Base-by-base conservation (phyloP, 2,888 invertebrate genomes). In the Euzetes globulus region DNA sequence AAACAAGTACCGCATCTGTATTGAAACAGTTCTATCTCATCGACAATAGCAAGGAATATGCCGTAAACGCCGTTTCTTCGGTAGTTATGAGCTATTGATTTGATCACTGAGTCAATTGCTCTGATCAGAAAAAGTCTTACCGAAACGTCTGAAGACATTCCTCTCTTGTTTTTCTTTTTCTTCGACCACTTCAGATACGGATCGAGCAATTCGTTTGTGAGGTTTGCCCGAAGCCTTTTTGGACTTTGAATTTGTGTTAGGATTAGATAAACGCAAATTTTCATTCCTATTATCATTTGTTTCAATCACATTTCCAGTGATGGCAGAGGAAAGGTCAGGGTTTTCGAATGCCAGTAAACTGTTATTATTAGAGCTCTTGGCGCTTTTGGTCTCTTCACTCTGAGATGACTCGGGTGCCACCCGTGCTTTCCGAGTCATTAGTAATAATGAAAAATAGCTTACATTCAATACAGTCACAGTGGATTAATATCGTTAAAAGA, bases 121-220 rank as follows among this genome's bases (percentile, higher is more conserved):
- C 15, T 37, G 3, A 29, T 65, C 15, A 65, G n/a, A 65, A 37
- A 37, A n/a, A 33, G 2, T 4, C 63, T 65, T 19, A 65, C 63
- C 33, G 27, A 65, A 65, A 2, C 63, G 25, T 1, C 37, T 15
- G 17, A 65, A 37, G 33, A 65, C 63, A 65, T 65, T 65, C 37
- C 27, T 65, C 37, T 65, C 63, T 29, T 33, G 63, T 65, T 33
- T 65, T 27, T 65, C 37, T 33, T 33, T 65, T 37, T 65, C 63
- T 33, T 29, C 63, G 7, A 65, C 63, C 17, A 65, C 63, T 65
- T 65, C 63, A 9, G 63, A 65, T 2, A 65, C 63, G 15, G 63
- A 65, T 65, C 63, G 7, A 37, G 63, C 33, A 5, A 65, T n/a
- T 25, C 63, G 63, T 65, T 65, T 65, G 19, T 33, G 63, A n/a